These are phyloP conservation scores for Zygaena filipendulae DNA, from an alignment of 2,888 invertebrate genomes.

Conservation along the genomic window DNA sequence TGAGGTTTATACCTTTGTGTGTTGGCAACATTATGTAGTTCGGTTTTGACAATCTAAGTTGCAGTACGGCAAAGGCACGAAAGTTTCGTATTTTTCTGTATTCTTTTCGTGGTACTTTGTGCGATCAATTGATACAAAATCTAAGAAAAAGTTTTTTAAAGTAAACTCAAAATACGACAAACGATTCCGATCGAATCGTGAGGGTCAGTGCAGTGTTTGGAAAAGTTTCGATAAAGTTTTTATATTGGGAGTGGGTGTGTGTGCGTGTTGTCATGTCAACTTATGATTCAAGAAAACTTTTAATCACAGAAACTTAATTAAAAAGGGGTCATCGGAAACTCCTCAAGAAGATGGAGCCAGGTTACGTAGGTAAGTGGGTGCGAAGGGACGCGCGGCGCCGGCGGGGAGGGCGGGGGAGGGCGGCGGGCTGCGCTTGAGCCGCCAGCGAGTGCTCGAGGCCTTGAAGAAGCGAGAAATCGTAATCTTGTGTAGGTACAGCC, in stretches of 20 bases:
- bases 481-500: too few species aligned
- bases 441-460: too few species aligned
- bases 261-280: constrained; percentile 54
- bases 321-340: constrained; percentile 22
- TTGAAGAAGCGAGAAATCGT: too few species aligned
- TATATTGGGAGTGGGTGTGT: constrained; percentile 39
- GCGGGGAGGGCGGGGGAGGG: constrained; percentile 6
- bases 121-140: too few species aligned
- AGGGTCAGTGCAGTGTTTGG: constrained; percentile 8
- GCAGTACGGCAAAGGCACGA: too few species aligned
- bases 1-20: too few species aligned
- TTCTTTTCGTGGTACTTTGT: too few species aligned
- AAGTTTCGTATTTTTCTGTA: too few species aligned
- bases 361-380: constrained; percentile 44
- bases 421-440: constrained; percentile 11
- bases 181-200: not conserved
- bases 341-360: constrained; percentile 42
- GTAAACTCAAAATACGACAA: not conserved
- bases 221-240: constrained; percentile 29
- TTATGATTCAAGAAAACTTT: constrained; percentile 40
- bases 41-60: too few species aligned
- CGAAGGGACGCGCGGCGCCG: not conserved
- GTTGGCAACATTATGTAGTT: too few species aligned
- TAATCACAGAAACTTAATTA: constrained; percentile 34
- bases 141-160: too few species aligned